Percentiles rank a stretch among this genome's conserved stretches.
Evolutionary conservation across 1,140 invertebrate genomes (phyloP).

Genomic region (Ectropis grisescens): DNA sequence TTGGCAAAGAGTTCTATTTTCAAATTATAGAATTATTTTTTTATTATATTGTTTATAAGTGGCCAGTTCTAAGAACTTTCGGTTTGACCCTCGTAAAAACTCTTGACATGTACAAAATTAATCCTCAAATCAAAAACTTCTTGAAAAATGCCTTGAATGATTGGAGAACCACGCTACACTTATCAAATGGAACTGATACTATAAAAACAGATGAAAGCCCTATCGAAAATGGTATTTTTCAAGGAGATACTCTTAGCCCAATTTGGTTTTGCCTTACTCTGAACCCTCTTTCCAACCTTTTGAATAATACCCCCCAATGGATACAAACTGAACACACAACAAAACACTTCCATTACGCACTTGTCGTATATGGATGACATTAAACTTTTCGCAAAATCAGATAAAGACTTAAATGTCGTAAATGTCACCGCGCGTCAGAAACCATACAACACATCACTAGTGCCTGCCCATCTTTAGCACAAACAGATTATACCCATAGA

Average conservation of each 20-base stretch:
- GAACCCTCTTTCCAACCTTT: neutral
- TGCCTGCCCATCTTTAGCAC: conserved; percentile 8
- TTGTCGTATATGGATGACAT: conserved; percentile 13
- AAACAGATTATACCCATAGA: conserved; percentile 13
- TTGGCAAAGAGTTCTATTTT: too few species aligned
- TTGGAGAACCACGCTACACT: neutral
- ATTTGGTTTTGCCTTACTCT: conserved; percentile 3
- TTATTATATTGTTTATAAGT: too few species aligned
- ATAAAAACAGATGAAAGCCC: neutral
- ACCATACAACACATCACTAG: conserved; percentile 19
- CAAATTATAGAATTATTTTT: too few species aligned
- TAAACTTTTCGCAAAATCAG: conserved; percentile 7
- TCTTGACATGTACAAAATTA: neutral
- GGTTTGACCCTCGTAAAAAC: too few species aligned
- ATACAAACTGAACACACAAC: conserved; percentile 3
- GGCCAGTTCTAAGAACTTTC: too few species aligned
- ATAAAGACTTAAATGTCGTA: conserved; percentile 4
- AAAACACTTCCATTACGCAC: conserved; percentile 3
- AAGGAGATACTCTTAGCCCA: conserved; percentile 7
- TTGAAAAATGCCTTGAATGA: neutral
- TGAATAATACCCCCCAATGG: conserved; percentile 2
- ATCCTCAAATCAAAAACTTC: neutral
- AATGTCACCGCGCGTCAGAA: conserved; percentile 10
- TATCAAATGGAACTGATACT: neutral
- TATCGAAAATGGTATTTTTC: conserved; percentile 7